A percentile compares a stretch with the other conserved stretches of the same genome.
phyloP scores from a whole-genome alignment of 2,888 invertebrate genomes.

The Oligia latruncula region DNA sequence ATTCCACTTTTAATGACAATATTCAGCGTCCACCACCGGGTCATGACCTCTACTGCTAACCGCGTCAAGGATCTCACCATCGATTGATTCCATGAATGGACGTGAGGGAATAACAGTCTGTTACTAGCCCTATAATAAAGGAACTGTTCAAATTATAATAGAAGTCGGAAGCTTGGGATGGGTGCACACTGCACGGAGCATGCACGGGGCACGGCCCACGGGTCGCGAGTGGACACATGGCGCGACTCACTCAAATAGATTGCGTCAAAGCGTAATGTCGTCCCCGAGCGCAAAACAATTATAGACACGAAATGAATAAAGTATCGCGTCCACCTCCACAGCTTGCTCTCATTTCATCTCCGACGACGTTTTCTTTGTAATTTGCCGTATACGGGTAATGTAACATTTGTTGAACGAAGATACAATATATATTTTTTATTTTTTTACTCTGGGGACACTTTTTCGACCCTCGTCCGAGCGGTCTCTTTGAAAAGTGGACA shows the following conservation, averaged over 20 bases:
- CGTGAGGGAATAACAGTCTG: conserved; percentile 3
- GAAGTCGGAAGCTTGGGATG: conserved; percentile 21
- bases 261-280: conserved; percentile 83
- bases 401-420: conserved; percentile 84
- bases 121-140: conserved; percentile 22
- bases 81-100: not conserved
- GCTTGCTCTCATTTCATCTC: conserved; percentile 77
- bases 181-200: conserved; percentile 24
- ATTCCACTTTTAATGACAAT: not conserved
- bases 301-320: conserved; percentile 87
- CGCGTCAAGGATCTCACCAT: not conserved
- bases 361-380: conserved; percentile 82
- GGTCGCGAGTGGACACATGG: conserved; percentile 72
- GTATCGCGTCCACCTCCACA: conserved; percentile 78
- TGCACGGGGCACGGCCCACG: conserved; percentile 2
- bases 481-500: conserved; percentile 90
- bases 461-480: conserved; percentile 90
- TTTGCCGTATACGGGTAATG: conserved; percentile 83
- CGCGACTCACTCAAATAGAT: conserved; percentile 87
- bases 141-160: conserved; percentile 32
- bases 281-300: conserved; percentile 86
- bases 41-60: not conserved
- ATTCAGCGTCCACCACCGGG: not conserved
- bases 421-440: conserved; percentile 89
- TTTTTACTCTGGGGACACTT: conserved; percentile 90